These are phyloP conservation scores for Tetragnatha montana DNA, from an alignment of 2,888 invertebrate genomes.

Conservation along the genomic window DNA sequence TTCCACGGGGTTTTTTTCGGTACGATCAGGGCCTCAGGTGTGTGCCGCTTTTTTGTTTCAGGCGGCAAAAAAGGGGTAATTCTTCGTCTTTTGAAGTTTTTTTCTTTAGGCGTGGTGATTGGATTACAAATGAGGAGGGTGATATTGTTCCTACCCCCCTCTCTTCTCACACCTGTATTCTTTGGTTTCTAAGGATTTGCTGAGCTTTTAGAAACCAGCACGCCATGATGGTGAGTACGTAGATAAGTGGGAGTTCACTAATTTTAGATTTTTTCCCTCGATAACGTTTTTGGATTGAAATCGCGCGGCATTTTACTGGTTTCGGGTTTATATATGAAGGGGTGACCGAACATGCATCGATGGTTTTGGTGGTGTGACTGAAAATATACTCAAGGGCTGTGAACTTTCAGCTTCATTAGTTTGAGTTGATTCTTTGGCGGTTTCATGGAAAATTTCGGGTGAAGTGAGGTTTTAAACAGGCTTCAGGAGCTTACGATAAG, in stretches of 20 bases:
- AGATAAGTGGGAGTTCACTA: not conserved
- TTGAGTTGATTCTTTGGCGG: not conserved
- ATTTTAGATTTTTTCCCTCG: not conserved
- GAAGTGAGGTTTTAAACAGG: not conserved
- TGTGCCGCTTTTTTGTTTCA: conserved; percentile 42
- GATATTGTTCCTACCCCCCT: conserved; percentile 21
- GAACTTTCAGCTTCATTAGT: not conserved
- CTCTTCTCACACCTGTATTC: conserved; percentile 4
- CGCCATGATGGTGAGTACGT: conserved; percentile 3
- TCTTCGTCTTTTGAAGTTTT: conserved; percentile 22
- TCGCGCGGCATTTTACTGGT: not conserved
- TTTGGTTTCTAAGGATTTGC: conserved; percentile 47
- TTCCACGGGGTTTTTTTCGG: not conserved
- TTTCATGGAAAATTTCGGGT: not conserved
- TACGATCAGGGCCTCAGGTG: conserved; percentile 21
- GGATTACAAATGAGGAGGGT: conserved; percentile 58
- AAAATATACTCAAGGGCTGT: not conserved
- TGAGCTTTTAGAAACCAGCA: not conserved
- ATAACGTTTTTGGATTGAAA: conserved; percentile 2
- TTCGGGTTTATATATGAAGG: not conserved
- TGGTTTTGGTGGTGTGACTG: not conserved
- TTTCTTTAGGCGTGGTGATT: conserved; percentile 49
- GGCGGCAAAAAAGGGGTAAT: conserved; percentile 54
- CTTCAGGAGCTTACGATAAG: no score
- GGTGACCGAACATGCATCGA: not conserved